Base-by-base conservation (phyloP, 2,113 vertebrate species). In the Myotis yumanensis region DNA sequence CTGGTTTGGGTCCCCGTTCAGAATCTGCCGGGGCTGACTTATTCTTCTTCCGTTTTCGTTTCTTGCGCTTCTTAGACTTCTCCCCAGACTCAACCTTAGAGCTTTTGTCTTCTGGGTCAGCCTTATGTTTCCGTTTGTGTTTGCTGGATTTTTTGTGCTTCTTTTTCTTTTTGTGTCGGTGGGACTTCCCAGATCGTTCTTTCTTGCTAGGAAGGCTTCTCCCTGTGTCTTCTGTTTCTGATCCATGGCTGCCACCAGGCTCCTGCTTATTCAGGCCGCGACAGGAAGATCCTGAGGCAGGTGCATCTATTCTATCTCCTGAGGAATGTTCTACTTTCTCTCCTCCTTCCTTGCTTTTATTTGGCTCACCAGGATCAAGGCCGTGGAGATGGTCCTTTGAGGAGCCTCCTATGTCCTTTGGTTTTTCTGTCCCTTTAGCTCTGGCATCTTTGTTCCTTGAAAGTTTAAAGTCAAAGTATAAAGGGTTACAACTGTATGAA, bases 381-480 rank as follows among this genome's bases (percentile, higher is more conserved):
- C 75, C 72, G 37, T 95, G 98, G 22, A 86, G 0, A 0, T 28
- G 95, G 18, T 97, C 98, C 71, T 98, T 98, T 84, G 96, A 97
- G 18, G 96, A 89, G 0, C 94, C 95, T 17, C 95, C 95, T 0
- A 5, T 1, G 16, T 98, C 97, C 94, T 98, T 99, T 2, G 96
- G 84, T 37, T 98, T 99, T 86, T 98, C 98, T 25, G 93, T 72
- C 37, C 97, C 98, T 97, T 98, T 99, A 2, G 96, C 96, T 96
- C 98, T 98, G 16, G 66, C 93, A 79, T 99, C 99, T 98, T 99
- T 99, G 97, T 99, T 99, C 82, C 99, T 98, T 25, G 99, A 99
- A 90, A 99, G 98, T 96, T 99, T 99, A 97, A 99, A 99, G 97
- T 99, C 99, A 84, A 99, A 99, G 96, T 99, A 99, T 64, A 99